phyloP scores from a whole-genome alignment of 2,113 vertebrate species.

The Tiliqua scincoides region DNA sequence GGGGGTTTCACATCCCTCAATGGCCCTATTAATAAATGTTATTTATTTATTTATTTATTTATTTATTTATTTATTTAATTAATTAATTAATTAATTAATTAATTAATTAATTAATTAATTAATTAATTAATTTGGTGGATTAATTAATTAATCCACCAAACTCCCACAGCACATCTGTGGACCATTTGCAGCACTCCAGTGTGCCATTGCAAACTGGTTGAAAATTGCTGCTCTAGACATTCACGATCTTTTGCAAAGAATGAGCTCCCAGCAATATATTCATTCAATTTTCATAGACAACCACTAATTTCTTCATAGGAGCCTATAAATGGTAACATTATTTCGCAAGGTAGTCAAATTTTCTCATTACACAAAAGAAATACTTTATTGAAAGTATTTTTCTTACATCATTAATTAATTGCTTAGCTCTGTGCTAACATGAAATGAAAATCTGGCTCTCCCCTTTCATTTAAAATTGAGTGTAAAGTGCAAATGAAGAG shows the following conservation, averaged over 20 bases:
- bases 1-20: too few relatives aligned
- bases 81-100: too few relatives aligned
- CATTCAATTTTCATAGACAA: not conserved
- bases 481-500: not conserved
- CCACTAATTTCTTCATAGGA: not conserved
- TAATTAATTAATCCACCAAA: too few relatives aligned
- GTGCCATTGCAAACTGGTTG: too few relatives aligned
- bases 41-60: too few relatives aligned
- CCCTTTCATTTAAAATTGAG: conserved; percentile 9
- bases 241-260: not conserved
- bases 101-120: too few relatives aligned
- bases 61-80: too few relatives aligned
- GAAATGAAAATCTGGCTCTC: not conserved
- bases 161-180: too few relatives aligned
- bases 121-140: too few relatives aligned
- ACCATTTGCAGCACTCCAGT: too few relatives aligned
- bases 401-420: not conserved
- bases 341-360: not conserved
- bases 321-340: not conserved
- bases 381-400: not conserved
- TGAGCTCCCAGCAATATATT: not conserved
- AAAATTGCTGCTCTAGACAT: too few relatives aligned
- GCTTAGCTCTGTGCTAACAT: not conserved
- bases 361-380: not conserved
- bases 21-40: too few relatives aligned